Conservation (phyloP, 2,888 invertebrate genomes). For the Liposcelis brunnea region DNA sequence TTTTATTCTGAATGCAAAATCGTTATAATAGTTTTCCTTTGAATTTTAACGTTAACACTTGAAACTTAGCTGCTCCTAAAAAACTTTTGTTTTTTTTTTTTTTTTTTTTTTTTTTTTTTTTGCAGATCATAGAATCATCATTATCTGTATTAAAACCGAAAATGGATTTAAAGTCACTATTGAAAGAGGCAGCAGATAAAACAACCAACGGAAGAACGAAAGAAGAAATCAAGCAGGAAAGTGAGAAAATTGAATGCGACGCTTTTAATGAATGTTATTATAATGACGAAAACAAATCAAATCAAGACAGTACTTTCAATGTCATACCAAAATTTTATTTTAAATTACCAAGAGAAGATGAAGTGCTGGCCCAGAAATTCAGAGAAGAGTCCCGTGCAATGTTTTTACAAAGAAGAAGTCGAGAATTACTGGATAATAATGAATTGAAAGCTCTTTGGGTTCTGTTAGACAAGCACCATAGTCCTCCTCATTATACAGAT, state of each 20-base stretch:
- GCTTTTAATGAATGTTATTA: slow-evolving; percentile 36
- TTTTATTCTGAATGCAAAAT: no score
- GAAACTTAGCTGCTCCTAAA: no score
- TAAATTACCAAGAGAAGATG: slow-evolving; percentile 58
- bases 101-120: no score
- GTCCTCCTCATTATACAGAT: slow-evolving; percentile 49
- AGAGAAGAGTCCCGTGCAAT: slow-evolving; percentile 78
- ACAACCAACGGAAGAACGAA: background rate
- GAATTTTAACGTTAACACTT: no score
- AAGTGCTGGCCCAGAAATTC: slow-evolving; percentile 59
- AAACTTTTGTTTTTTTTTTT: no score
- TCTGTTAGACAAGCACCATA: slow-evolving; percentile 64
- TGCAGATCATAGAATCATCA: no score
- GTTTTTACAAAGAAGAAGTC: slow-evolving; percentile 69
- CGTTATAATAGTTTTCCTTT: no score
- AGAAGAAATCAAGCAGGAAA: slow-evolving; percentile 25
- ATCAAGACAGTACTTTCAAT: slow-evolving; percentile 34
- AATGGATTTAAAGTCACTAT: slow-evolving; percentile 1
- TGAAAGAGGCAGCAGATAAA: background rate
- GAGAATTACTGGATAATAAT: slow-evolving; percentile 68
- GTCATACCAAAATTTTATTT: slow-evolving; percentile 60
- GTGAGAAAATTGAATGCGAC: slow-evolving; percentile 32
- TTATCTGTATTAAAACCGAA: no score
- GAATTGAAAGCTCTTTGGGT: slow-evolving; percentile 73
- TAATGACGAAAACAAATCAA: slow-evolving; percentile 30